Evolutionary conservation across 2,888 invertebrate species (phyloP).

Genomic region (Leucoptera coffeella): DNA sequence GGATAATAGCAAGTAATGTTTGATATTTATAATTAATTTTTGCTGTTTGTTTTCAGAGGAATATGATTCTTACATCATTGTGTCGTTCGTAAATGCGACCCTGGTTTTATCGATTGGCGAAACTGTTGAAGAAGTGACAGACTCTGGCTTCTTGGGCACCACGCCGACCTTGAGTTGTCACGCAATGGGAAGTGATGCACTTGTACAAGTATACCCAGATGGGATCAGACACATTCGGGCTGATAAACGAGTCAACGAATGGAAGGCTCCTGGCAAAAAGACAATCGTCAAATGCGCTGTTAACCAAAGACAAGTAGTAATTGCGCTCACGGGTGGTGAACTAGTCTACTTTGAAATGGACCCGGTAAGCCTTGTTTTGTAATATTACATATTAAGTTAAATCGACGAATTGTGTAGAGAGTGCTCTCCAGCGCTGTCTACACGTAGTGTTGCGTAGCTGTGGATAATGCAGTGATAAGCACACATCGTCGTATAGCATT

Average conservation of each 20-base stretch:
- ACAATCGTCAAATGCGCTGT: slow-evolving; percentile 97
- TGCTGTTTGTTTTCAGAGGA: slow-evolving; percentile 94
- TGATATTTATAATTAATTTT: too few relatives aligned
- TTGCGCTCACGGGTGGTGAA: slow-evolving; percentile 95
- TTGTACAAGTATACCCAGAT: slow-evolving; percentile 98
- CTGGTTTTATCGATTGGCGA: slow-evolving; percentile 98
- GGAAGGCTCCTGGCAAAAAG: slow-evolving; percentile 97
- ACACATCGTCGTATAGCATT: slow-evolving; percentile 61
- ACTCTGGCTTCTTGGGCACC: slow-evolving; percentile 97
- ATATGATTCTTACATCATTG: slow-evolving; percentile 99
- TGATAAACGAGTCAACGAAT: slow-evolving; percentile 97
- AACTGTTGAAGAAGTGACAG: slow-evolving; percentile 99
- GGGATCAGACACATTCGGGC: slow-evolving; percentile 97
- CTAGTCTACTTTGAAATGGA: slow-evolving; percentile 99
- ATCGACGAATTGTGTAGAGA: neutral
- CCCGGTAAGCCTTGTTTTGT: slow-evolving; percentile 78
- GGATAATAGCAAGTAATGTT: too few relatives aligned
- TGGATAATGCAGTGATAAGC: slow-evolving; percentile 41
- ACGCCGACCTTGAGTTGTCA: slow-evolving; percentile 98
- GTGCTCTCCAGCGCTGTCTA: neutral
- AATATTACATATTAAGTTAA: neutral
- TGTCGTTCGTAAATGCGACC: slow-evolving; percentile 96
- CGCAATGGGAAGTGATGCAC: slow-evolving; percentile 93
- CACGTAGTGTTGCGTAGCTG: slow-evolving; percentile 44
- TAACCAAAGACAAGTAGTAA: slow-evolving; percentile 96